Evolutionary conservation across 2,113 vertebrate species (phyloP).

Genomic region (Nibea albiflora): DNA sequence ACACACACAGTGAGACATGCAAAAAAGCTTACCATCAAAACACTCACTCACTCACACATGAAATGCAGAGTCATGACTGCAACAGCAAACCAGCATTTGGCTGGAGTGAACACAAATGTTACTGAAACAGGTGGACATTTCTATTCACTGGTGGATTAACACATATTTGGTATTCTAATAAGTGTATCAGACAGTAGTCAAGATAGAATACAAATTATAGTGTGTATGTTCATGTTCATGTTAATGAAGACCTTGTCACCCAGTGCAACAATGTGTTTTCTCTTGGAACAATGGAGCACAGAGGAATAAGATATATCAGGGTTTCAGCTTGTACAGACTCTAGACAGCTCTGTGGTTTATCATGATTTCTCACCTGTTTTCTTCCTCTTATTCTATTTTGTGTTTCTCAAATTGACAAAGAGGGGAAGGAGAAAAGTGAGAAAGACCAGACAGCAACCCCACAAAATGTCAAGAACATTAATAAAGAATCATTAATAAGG

Average conservation of each 20-base stretch:
- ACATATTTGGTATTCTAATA: neutral
- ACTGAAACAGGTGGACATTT: neutral
- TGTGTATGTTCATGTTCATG: neutral
- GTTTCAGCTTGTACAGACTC: neutral
- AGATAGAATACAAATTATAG: neutral
- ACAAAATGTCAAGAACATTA: constrained; percentile 88
- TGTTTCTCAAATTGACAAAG: neutral
- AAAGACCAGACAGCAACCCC: neutral
- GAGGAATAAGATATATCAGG: neutral
- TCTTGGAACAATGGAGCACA: neutral
- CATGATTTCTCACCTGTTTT: neutral
- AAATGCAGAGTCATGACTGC: constrained; percentile 1
- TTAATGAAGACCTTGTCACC: neutral
- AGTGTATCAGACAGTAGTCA: neutral
- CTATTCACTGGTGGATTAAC: neutral
- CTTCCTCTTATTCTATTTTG: neutral
- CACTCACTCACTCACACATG: neutral
- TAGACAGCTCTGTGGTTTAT: neutral
- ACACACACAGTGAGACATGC: neutral
- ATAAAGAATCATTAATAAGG: constrained; percentile 90
- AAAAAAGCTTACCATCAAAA: neutral
- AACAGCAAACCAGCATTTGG: neutral
- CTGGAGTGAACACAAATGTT: neutral
- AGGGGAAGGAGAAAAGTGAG: neutral
- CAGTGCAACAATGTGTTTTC: neutral